Conservation (phyloP, 2,888 invertebrate species). For the Alentia gelatinosa region DNA sequence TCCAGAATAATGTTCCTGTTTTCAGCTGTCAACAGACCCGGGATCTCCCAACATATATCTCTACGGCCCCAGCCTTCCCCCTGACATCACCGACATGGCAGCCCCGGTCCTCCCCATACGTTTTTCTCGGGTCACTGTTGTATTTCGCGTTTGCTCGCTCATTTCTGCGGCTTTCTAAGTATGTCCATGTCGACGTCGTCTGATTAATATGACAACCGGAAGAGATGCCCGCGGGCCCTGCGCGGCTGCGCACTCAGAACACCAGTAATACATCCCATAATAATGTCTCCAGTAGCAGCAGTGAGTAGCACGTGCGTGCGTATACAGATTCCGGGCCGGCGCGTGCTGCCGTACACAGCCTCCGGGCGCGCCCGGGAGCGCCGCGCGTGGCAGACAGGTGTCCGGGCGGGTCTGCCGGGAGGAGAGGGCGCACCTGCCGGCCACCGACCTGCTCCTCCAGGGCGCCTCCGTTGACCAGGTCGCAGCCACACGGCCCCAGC, state of each 20-base stretch:
- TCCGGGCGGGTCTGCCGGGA: background rate
- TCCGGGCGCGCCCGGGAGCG: background rate
- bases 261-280: too few species aligned
- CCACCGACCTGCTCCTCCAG: background rate
- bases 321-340: background rate
- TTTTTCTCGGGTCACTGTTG: background rate
- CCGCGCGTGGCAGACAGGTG: background rate
- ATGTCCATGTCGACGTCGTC: too few species aligned
- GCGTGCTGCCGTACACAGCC: background rate
- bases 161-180: background rate
- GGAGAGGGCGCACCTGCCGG: constrained; percentile 6
- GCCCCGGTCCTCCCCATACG: too few species aligned
- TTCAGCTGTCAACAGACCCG: too few species aligned
- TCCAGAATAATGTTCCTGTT: too few species aligned
- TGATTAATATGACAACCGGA: background rate
- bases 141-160: background rate
- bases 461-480: background rate
- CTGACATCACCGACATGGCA: too few species aligned
- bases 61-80: too few species aligned
- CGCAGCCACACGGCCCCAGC: background rate
- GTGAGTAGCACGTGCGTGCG: background rate
- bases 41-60: too few species aligned
- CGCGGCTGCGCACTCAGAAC: background rate
- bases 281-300: too few species aligned
- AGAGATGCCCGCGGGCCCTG: background rate